Percentiles rank a stretch among this genome's conserved stretches.
Evolutionary conservation across 2,888 invertebrate genomes (phyloP).

Genomic region (Drosophila flavopinicola): DNA sequence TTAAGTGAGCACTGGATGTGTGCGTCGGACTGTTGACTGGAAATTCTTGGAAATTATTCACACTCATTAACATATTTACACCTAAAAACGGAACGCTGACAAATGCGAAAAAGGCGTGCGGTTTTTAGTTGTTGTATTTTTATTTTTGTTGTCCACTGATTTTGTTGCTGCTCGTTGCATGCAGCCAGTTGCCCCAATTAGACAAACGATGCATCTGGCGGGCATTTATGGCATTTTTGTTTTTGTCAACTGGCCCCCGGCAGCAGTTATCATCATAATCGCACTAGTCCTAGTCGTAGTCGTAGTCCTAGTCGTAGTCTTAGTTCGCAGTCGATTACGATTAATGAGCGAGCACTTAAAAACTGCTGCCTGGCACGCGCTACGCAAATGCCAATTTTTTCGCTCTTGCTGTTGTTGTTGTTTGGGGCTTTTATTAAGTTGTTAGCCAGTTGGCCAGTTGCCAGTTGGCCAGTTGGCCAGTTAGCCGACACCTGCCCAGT

Average conservation of each 20-base stretch:
- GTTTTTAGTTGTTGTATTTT: too few relatives aligned
- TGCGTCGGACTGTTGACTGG: conserved; percentile 20
- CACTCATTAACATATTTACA: conserved; percentile 80
- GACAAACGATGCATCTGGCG: conserved; percentile 52
- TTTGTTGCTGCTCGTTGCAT: too few relatives aligned
- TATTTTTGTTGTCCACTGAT: too few relatives aligned
- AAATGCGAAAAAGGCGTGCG: conserved; percentile 71
- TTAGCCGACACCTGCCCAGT: conserved; percentile 59
- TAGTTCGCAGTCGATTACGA: conserved; percentile 77
- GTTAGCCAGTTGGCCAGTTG: too few relatives aligned
- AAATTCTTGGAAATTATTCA: conserved; percentile 72
- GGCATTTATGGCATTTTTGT: conserved; percentile 8
- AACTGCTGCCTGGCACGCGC: conserved; percentile 68
- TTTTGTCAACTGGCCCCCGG: conserved; percentile 53
- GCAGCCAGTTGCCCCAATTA: conserved; percentile 76
- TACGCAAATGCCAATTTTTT: conserved; percentile 56
- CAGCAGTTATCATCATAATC: conserved; percentile 46
- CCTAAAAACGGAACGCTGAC: conserved; percentile 70
- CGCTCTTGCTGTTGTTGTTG: not conserved
- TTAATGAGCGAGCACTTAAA: conserved; percentile 82
- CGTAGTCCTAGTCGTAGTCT: conserved; percentile 4
- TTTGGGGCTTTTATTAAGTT: conserved; percentile 53
- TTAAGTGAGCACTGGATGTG: conserved; percentile 59
- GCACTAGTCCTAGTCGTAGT: conserved; percentile 3
- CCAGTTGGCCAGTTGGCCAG: too few relatives aligned